Evolutionary conservation across 1,140 invertebrate genomes (phyloP), one percentile per base, ranked within the genome.

Genomic region (Pachyrhynchus sulphureomaculatus): DNA sequence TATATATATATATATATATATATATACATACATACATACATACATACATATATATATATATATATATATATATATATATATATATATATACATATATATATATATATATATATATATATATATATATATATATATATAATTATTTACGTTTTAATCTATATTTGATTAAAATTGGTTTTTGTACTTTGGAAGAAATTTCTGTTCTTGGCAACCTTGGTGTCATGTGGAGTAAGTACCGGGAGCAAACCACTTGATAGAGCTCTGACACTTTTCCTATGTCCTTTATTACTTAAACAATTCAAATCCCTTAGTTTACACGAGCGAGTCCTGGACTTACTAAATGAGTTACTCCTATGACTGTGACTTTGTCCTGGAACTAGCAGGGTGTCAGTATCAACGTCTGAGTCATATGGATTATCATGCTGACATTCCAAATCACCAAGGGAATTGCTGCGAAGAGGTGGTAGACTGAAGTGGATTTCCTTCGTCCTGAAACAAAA

Each of bases 391-490:
- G 77, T 80, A 36, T 78, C 77, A 55, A 81, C 76, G 67, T 79
- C 80, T 13, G 80, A 77, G 67, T 82, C 80, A 29, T 78, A 70
- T 49, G 66, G 66, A 42, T 74, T 67, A 54, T 66, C 77, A 68
- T 83, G 78, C 33, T 68, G 66, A 37, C 51, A 53, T 20, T 61
- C 58, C 21, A 86, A 68, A 63, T 85, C 82, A 13, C 81, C 81
- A n/a, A 85, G 74, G 2, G 84, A 85, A 10, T 81, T 80, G 41
- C 82, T 83, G 1, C 84, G 76, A 8, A 85, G 72, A n/a, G 83
- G 80, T 2, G 84, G 84, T 60, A 86, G 75, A 20, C 82, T 84
- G 70, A 86, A 86, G 73, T 83, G 82, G 29, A 86, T 84, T 67
- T 85, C 84, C 68, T 85, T 85, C 1, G 83, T 84, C 69, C 84